Conservation (phyloP, 2,113 vertebrate genomes). For the Atrichornis clamosus region DNA sequence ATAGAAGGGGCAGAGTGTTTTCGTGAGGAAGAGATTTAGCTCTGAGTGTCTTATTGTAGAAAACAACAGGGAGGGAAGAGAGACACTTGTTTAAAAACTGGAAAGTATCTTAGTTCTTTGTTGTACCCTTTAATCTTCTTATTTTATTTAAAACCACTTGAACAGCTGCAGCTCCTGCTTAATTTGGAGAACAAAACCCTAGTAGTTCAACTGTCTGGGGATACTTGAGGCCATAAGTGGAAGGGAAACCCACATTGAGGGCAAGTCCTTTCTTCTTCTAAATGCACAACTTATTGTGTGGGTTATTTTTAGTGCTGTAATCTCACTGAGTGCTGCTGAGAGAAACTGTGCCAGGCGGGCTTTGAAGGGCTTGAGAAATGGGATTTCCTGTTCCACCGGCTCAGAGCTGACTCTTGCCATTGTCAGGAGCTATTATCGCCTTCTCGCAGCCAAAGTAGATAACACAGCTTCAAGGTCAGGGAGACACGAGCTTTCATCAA, state of each 20-base stretch:
- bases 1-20: not conserved
- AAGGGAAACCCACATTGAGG: conserved; percentile 15
- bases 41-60: conserved; percentile 6
- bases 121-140: conserved; percentile 49
- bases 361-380: conserved; percentile 65
- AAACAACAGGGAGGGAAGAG: not conserved
- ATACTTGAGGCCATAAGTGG: conserved; percentile 44
- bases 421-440: conserved; percentile 55
- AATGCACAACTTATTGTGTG: conserved; percentile 14
- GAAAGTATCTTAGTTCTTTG: conserved; percentile 27
- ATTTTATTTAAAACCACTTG: conserved; percentile 43
- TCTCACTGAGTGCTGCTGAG: conserved; percentile 45
- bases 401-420: conserved; percentile 47
- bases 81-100: conserved; percentile 5
- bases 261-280: conserved; percentile 47
- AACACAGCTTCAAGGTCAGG: conserved; percentile 53
- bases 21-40: not conserved
- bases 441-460: conserved; percentile 18
- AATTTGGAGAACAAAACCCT: conserved; percentile 44
- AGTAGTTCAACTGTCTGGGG: conserved; percentile 32
- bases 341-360: conserved; percentile 48
- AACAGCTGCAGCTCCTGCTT: conserved; percentile 18
- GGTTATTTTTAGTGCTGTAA: conserved; percentile 65
- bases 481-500: not conserved
- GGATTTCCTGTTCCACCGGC: conserved; percentile 60